Conservation (phyloP, 2,113 vertebrate genomes). For the Rhinoderma darwinii region DNA sequence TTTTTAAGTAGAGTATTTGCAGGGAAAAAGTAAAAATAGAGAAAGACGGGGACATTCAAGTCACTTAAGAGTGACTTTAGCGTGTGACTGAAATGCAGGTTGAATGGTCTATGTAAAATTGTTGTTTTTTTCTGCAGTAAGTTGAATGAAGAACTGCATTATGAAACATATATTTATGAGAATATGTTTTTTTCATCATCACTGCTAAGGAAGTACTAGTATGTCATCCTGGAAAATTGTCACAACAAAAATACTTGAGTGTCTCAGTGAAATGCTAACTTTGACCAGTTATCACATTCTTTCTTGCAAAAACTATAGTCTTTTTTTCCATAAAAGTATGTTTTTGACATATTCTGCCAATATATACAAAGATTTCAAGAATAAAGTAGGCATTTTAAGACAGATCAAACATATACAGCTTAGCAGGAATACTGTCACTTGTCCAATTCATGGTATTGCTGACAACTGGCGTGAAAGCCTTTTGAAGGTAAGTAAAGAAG, state of each 20-base stretch:
- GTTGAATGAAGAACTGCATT: neutral
- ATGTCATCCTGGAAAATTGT: neutral
- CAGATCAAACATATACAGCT: conserved; percentile 28
- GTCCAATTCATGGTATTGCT: conserved; percentile 12
- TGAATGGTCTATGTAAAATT: neutral
- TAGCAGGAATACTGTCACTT: conserved; percentile 32
- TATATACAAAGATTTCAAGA: neutral
- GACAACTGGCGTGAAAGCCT: conserved; percentile 17
- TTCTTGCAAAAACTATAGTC: neutral
- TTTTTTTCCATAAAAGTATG: conserved; percentile 19
- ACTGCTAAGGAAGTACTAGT: neutral
- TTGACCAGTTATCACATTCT: conserved; percentile 26
- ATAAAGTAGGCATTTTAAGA: conserved; percentile 25
- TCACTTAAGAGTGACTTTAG: neutral
- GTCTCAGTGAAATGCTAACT: conserved; percentile 1
- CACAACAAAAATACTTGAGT: conserved; percentile 15
- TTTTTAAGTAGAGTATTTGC: no score
- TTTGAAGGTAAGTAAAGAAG: conserved; percentile 41
- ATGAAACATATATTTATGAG: neutral
- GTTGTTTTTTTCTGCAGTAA: neutral
- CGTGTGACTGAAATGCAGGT: neutral
- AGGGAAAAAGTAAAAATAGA: no score
- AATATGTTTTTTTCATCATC: neutral
- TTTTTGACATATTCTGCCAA: conserved; percentile 39
- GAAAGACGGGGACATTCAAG: no score